Base-by-base conservation (phyloP, 2,113 vertebrate species). In the Axis porcinus region DNA sequence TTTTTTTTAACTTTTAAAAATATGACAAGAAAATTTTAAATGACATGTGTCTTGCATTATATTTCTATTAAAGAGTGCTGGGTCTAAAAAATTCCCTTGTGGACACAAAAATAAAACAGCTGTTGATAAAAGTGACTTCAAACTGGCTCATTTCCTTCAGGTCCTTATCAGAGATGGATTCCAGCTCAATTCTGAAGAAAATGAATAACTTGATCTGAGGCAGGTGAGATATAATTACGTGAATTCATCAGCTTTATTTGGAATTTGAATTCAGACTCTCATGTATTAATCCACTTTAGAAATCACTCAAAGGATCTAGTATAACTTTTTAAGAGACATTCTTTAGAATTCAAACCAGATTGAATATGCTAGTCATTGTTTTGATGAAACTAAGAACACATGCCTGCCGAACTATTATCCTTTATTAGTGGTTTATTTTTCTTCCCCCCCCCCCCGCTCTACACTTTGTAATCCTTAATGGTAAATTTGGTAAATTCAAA, bases 311-410 rank as follows among this genome's bases (percentile, higher is more conserved):
- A 70, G 92, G 25, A 62, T 2, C 45, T 55, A 96, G 14, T 91
- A 25, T 54, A 89, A 58, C 82, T 92, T 82, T 76, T 95, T 88
- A 97, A 97, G 45, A 97, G 89, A 83, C 82, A 86, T 28, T 36
- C 74, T 91, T 96, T 78, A 60, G 52, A 95, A 88, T 91, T 78
- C 10, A 67, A 43, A 83, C 91, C 91, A 92, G 91, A 43, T 76
- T 54, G 93, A 97, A 97, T 90, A 83, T 96, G 70, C 94, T 21
- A 74, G 86, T 47, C 92, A 88, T 92, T 88, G 91, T 83, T 92
- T 27, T 54, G 17, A 60, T 95, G 52, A 91, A 84, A 94, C 64
- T 89, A 97, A 86, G 25, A 97, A 79, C 74, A 97, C 30, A 74
- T 98, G 74, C 87, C 91, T 67, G 58, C 70, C 92, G 85, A 88